These are phyloP conservation scores for Hemistola chrysoprasaria DNA, from an alignment of 2,888 invertebrate species.

Conservation along the genomic window DNA sequence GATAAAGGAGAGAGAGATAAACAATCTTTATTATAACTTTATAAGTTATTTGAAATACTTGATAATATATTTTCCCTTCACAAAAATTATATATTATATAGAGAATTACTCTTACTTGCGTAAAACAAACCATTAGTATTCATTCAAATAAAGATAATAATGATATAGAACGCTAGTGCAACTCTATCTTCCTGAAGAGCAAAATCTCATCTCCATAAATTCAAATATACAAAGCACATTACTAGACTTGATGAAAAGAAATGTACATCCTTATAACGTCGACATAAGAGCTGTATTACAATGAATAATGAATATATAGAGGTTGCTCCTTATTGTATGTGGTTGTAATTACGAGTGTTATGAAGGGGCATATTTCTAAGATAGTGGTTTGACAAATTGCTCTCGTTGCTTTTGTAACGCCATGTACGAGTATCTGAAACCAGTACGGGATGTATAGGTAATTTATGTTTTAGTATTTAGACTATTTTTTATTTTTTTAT, in stretches of 20 bases:
- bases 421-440: background rate
- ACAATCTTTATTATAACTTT: no score
- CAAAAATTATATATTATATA: no score
- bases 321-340: constrained; percentile 15
- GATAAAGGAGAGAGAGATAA: no score
- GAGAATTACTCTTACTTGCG: no score
- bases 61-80: no score
- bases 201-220: constrained; percentile 16
- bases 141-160: background rate
- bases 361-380: constrained; percentile 22
- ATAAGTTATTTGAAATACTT: no score
- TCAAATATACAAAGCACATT: constrained; percentile 12
- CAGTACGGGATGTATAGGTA: constrained; percentile 4
- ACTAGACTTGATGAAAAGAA: constrained; percentile 13
- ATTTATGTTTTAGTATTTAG: no score
- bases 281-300: background rate
- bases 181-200: constrained; percentile 1
- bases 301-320: constrained; percentile 15
- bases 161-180: background rate
- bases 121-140: constrained; percentile 3
- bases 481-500: no score
- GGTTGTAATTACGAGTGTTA: constrained; percentile 9
- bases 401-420: constrained; percentile 24
- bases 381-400: constrained; percentile 28
- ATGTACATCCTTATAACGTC: constrained; percentile 8